Base-by-base conservation (phyloP, 1,140 invertebrate genomes). In the Drosophila sulfurigaster region DNA sequence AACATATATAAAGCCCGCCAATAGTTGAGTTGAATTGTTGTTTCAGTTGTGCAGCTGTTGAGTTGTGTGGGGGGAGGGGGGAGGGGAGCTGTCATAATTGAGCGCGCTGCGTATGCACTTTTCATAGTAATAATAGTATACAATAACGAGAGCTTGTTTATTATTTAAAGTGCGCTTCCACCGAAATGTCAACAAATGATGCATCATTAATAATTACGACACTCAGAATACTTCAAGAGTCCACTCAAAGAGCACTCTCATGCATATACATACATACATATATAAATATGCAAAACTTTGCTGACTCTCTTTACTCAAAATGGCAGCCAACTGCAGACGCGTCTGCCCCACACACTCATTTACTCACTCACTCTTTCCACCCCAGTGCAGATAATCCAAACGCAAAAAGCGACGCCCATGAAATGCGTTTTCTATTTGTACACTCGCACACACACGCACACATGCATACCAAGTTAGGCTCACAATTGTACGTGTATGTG, bases 371-470 rank as follows among this genome's bases (percentile, higher is more conserved):
- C 28, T n/a, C 25, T 4, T 10, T 5, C 30, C 8, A n/a, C 5
- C 8, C 20, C 8, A 43, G 3, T 56, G 63, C 63, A 43, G 46
- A 16, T 60, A 28, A 49, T 8, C 13, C 46, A 51, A 63, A 59
- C 54, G 51, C 35, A 69, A 30, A 25, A 25, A 58, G 63, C 30
- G 49, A 68, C 51, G 67, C 58, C 54, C 38, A 57, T 64, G 43
- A 43, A 68, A 74, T 77, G 70, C 69, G 70, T 73, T 77, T 77
- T 77, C 69, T 73, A 67, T 68, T 77, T 68, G 66, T 68, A 59
- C 85, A 75, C 64, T 56, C 64, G 66, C 51, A 48, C 56, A 49
- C 38, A 64, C 57, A 74, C 20, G 32, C 41, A 64, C 46, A 20
- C 43, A 59, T 28, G 28, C 35, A 25, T 16, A 65, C 51, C 16